Conservation (phyloP, 1,140 invertebrate species). For the Bombus polaris region DNA sequence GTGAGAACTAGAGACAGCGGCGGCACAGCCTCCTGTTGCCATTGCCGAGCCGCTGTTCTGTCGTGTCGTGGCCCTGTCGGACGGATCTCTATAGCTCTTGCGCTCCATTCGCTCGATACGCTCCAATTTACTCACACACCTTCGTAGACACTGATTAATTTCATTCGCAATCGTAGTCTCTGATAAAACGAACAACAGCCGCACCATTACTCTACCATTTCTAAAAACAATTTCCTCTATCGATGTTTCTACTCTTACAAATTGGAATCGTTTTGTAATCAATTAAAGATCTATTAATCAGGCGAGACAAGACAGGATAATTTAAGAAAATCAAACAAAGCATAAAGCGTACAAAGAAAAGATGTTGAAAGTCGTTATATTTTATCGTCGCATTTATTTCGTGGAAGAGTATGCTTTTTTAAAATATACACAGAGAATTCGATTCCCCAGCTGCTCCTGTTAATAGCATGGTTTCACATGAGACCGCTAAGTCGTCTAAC, state of each 20-base stretch:
- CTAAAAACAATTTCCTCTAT: neutral
- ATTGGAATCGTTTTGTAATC: neutral
- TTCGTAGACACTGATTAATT: constrained; percentile 12
- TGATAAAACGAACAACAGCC: constrained; percentile 16
- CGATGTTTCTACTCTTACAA: neutral
- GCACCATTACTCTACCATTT: neutral
- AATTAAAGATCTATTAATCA: neutral
- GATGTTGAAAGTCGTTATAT: neutral
- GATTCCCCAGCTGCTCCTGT: constrained; percentile 17
- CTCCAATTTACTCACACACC: constrained; percentile 40
- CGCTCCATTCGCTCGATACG: constrained; percentile 2
- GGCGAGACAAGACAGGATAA: neutral
- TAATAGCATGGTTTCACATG: constrained; percentile 66
- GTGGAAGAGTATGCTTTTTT: too few relatives aligned
- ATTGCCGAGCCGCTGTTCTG: constrained; percentile 37
- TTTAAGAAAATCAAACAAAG: neutral
- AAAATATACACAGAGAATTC: neutral
- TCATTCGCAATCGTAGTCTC: neutral
- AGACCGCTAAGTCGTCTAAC: constrained; percentile 27
- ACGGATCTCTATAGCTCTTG: constrained; percentile 9
- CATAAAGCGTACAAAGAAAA: neutral
- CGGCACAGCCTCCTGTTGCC: constrained; percentile 49
- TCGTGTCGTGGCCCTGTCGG: constrained; percentile 54
- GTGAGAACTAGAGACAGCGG: constrained; percentile 74
- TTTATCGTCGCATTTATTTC: too few relatives aligned